phyloP scores from a whole-genome alignment of 64 coral and sea anemone genomes.

The Trachythela sp. region DNA sequence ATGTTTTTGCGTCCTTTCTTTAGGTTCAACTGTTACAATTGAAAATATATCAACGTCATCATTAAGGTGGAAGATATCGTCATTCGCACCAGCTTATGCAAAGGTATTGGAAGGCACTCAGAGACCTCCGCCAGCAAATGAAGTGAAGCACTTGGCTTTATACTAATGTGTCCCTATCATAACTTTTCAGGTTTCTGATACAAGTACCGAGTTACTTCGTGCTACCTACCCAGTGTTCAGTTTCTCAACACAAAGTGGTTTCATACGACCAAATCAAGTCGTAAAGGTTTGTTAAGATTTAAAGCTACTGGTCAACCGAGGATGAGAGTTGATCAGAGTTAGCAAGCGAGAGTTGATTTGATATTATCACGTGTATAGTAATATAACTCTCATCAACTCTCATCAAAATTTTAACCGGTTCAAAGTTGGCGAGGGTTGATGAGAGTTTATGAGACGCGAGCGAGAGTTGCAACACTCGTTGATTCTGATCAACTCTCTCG shows the following conservation, averaged over 20 bases:
- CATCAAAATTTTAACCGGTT: too few species aligned
- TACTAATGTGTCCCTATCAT: neutral
- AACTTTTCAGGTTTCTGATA: conserved; percentile 5
- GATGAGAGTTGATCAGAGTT: too few species aligned
- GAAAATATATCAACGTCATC: conserved; percentile 44
- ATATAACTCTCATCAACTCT: too few species aligned
- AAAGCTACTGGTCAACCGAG: too few species aligned
- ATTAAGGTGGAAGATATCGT: conserved; percentile 76
- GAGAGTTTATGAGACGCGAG: too few species aligned
- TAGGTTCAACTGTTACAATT: conserved; percentile 61
- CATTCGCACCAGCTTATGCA: conserved; percentile 89
- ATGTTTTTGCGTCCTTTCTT: neutral
- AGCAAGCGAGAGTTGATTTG: too few species aligned
- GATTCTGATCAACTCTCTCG: neutral
- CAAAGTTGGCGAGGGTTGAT: too few species aligned
- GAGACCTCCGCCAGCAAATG: too few species aligned
- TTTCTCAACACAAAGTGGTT: conserved; percentile 39
- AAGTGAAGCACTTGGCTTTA: neutral
- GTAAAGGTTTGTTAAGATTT: conserved; percentile 31
- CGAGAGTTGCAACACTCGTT: neutral
- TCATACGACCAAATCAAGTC: neutral
- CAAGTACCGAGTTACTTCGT: conserved; percentile 41
- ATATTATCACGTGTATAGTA: too few species aligned
- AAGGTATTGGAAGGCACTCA: conserved; percentile 52
- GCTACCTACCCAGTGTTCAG: conserved; percentile 64